phyloP scores from a whole-genome alignment of 2,797 vertebrate genomes.

The Mastacembelus armatus region DNA sequence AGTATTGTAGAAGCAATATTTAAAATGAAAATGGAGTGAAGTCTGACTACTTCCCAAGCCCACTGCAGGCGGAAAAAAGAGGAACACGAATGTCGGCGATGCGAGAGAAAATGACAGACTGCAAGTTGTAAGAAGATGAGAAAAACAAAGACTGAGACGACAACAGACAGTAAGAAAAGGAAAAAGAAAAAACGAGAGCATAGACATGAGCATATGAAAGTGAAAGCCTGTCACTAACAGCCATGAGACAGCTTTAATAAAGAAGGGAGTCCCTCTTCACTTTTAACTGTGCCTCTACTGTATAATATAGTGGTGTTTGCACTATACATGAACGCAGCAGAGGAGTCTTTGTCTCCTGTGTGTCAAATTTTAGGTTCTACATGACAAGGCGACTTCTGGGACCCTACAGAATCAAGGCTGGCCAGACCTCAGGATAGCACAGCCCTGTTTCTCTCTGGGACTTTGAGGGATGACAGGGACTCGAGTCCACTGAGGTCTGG shows the following conservation, averaged over 20 bases:
- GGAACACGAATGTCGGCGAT: constrained; percentile 7
- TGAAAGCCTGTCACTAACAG: constrained; percentile 62
- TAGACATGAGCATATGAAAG: constrained; percentile 28
- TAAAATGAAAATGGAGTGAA: neutral
- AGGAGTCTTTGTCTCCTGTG: constrained; percentile 13
- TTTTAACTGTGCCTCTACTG: constrained; percentile 62
- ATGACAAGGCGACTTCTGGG: constrained; percentile 29
- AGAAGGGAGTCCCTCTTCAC: constrained; percentile 67
- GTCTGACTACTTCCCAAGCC: neutral
- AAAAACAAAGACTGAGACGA: constrained; percentile 22
- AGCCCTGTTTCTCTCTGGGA: constrained; percentile 31
- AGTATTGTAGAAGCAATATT: neutral
- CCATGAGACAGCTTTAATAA: constrained; percentile 69
- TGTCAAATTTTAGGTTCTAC: constrained; percentile 37
- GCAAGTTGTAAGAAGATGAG: constrained; percentile 5
- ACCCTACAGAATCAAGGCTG: constrained; percentile 27
- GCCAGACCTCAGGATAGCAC: constrained; percentile 33
- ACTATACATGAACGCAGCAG: constrained; percentile 21
- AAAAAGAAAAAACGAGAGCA: neutral
- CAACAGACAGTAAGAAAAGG: constrained; percentile 1
- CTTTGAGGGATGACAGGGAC: constrained; percentile 18
- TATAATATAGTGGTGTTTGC: constrained; percentile 50
- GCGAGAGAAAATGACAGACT: constrained; percentile 1
- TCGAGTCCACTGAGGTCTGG: constrained; percentile 32
- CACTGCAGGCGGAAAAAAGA: neutral